These are phyloP conservation scores for Liodrosophila aerea DNA, from an alignment of 2,888 invertebrate genomes.

Conservation along the genomic window DNA sequence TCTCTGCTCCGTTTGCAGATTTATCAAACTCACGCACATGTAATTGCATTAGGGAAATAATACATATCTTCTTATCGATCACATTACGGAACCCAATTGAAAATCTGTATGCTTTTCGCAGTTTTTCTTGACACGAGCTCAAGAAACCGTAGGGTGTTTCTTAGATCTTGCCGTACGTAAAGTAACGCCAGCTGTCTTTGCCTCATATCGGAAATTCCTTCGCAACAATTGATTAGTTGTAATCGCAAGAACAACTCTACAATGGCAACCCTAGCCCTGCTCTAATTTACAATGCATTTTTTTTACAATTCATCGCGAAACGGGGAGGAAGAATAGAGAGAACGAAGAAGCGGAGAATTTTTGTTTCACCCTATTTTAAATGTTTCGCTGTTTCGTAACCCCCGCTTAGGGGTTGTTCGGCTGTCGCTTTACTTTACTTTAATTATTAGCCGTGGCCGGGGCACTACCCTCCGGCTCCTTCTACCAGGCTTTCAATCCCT, in stretches of 20 bases:
- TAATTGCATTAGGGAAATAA: conserved; percentile 55
- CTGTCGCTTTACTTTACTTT: conserved; percentile 41
- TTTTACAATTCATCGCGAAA: conserved; percentile 38
- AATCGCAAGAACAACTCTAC: conserved; percentile 36
- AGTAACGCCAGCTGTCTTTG: conserved; percentile 50
- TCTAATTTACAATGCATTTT: conserved; percentile 61
- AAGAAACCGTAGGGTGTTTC: conserved; percentile 5
- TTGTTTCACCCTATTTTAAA: conserved; percentile 55
- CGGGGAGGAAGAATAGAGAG: conserved; percentile 14
- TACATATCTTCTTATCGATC: conserved; percentile 42
- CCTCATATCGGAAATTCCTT: conserved; percentile 44
- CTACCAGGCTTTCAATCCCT: too few species aligned
- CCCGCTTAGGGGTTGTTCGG: conserved; percentile 64
- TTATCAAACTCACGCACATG: conserved; percentile 63
- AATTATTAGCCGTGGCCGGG: conserved; percentile 64
- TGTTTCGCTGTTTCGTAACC: conserved; percentile 22
- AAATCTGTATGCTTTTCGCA: conserved; percentile 56
- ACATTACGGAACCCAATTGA: conserved; percentile 5
- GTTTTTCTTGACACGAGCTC: conserved; percentile 61
- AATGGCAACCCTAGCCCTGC: conserved; percentile 27
- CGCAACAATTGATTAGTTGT: conserved; percentile 56
- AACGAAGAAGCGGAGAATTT: conserved; percentile 14
- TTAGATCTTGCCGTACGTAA: conserved; percentile 9
- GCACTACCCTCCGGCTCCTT: conserved; percentile 39
- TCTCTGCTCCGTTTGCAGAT: conserved; percentile 35